Evolutionary conservation across 2,797 vertebrate genomes (phyloP).

Genomic region (Hemitrygon akajei): DNA sequence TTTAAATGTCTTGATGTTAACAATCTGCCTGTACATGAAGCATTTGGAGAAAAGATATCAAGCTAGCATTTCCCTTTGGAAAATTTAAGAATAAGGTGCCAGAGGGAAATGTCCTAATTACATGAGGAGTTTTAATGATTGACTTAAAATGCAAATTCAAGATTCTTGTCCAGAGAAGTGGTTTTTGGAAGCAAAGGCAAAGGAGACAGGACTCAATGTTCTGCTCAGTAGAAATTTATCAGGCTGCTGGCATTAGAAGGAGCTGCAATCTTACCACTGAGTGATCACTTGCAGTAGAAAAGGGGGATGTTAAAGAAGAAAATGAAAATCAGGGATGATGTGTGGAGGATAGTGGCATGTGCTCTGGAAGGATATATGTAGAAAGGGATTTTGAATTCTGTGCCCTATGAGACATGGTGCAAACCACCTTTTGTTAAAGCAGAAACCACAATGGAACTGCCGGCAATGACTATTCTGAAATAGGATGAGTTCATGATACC

Average conservation of each 20-base stretch:
- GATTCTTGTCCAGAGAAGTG: background rate
- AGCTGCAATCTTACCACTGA: background rate
- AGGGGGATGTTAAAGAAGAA: background rate
- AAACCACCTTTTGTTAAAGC: background rate
- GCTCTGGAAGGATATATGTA: background rate
- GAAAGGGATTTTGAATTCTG: background rate
- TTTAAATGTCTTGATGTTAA: background rate
- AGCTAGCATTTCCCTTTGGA: background rate
- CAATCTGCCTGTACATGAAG: background rate
- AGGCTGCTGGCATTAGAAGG: background rate
- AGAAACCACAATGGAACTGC: background rate
- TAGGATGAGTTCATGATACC: background rate
- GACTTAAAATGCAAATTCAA: background rate
- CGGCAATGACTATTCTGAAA: background rate
- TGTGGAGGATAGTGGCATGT: background rate
- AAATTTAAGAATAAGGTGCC: background rate
- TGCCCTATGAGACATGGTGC: background rate
- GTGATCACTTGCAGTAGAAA: background rate
- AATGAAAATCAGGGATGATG: background rate
- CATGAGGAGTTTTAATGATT: background rate
- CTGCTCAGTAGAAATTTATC: background rate
- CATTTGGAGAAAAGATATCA: background rate
- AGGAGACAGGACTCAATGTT: background rate
- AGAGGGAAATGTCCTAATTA: background rate
- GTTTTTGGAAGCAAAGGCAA: background rate